Base-by-base conservation (phyloP, 1,140 invertebrate genomes). In the Spodoptera litura region DNA sequence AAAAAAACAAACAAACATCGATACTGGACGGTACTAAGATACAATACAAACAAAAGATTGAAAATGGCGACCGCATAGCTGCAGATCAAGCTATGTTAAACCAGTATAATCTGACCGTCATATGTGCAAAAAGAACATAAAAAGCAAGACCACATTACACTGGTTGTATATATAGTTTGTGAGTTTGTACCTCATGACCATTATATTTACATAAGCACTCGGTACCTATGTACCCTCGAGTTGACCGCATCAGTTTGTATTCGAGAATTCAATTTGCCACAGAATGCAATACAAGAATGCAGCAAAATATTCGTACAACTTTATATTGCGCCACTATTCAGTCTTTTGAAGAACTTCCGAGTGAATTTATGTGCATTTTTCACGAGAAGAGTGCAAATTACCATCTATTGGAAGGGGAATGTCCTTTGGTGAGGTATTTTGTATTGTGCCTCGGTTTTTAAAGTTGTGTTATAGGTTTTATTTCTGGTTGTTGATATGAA, bases 301-400 rank as follows among this genome's bases (percentile, higher is more conserved):
- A 38, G 52, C 68, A 71, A 71, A 71, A 71, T 71, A 71, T 71
- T 71, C 68, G 13, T 38, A n/a, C 68, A 56, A 71, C 52, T 71
- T 71, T 71, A 71, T 71, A 71, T 71, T 71, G 68, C 52, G 56
- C 10, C 52, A 20, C 68, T 51, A 71, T 71, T 71, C 68, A 71
- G 53, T 71, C 68, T 71, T 71, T 56, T 56, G 52, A 71, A 53
- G 27, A 71, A 56, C 53, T 71, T 55, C n/a, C 31, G 51, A 31
- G 13, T 71, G 35, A 71, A 71, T 71, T 71, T 71, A 71, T 71
- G 68, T 71, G 68, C 68, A 71, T 70, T 71, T 71, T 56, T 38
- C 66, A 31, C 20, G 66, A 53, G 38, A 71, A n/a, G 52, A 38
- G 68, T 27, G 52, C 68, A 71, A 52, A 71, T 71, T 71, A 71